Base-by-base conservation (phyloP, 2,113 vertebrate genomes). In the Microcebus griseorufus region DNA sequence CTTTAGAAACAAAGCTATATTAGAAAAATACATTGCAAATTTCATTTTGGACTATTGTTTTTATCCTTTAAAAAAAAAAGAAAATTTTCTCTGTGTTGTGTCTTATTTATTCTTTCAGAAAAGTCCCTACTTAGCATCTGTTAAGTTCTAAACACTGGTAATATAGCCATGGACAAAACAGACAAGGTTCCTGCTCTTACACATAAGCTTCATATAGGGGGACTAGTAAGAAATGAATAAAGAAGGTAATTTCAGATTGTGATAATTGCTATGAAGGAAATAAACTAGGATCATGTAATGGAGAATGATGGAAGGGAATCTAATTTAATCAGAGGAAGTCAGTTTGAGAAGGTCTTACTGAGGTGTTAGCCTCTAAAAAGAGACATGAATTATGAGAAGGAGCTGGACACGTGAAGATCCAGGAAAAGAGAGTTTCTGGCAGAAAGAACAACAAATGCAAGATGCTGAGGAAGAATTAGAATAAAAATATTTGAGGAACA, bases 261-360 rank as follows among this genome's bases (percentile, higher is more conserved):
- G 53, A 37, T 51, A 13, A 78, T 88, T 84, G 5, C 51, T 91
- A 29, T 83, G 45, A 88, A 82, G 48, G 22, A 95, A 84, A 83
- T 75, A 69, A 86, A 62, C 22, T 17, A 82, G 5, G 20, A n/a
- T 64, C 60, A 58, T 64, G 10, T 37, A 67, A 79, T 86, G 37
- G 42, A 75, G 25, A 95, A 12, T 67, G 8, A 81, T 81, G 29
- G 34, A 39, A 84, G 5, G n/a, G 9, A 64, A 39, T 85, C 45
- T 92, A 90, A 93, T 93, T 89, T 94, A 93, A 92, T 92, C 78
- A 79, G 53, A 58, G 37, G 88, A 51, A 39, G 18, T 81, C 23
- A 73, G 8, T 45, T 51, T 72, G 64, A 65, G 27, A 87, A 67
- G 17, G 9, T 69, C 32, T 90, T 75, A 65, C 23, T 83, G 75